A percentile compares a stretch with the other conserved stretches of the same genome.
Conservation (phyloP, 2,797 vertebrate genomes). For the Alca torda region DNA sequence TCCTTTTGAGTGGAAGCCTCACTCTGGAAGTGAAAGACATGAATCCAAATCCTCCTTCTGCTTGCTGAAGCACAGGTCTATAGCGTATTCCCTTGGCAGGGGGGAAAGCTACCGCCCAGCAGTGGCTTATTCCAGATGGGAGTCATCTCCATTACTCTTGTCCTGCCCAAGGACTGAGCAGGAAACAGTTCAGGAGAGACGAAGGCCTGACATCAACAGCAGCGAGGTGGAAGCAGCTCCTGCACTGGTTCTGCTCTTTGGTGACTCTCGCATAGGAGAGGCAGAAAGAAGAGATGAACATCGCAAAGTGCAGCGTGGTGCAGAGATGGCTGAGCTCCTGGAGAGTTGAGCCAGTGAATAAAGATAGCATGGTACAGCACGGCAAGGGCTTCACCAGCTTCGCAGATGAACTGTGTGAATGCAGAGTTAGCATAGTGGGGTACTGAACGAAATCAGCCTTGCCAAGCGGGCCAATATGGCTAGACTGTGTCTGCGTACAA, state of each 20-base stretch:
- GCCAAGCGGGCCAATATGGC: background rate
- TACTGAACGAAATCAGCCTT: background rate
- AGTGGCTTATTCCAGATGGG: background rate
- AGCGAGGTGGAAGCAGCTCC: background rate
- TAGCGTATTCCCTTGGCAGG: fast-evolving
- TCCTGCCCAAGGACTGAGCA: background rate
- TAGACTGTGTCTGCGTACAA: background rate
- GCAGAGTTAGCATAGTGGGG: background rate
- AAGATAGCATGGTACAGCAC: background rate
- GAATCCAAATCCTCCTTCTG: background rate
- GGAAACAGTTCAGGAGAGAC: background rate
- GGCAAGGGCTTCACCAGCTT: background rate
- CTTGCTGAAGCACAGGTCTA: background rate
- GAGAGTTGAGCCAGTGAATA: background rate
- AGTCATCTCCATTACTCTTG: background rate
- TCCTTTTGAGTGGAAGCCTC: background rate
- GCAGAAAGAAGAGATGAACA: background rate
- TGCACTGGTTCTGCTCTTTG: background rate
- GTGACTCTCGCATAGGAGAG: background rate
- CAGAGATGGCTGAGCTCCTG: background rate
- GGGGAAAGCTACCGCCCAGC: background rate
- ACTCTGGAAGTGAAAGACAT: background rate
- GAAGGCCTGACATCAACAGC: background rate
- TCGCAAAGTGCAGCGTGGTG: background rate
- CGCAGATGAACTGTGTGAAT: background rate